Base-by-base conservation (phyloP, 1,140 invertebrate genomes). In the Procambarus virginalis region DNA sequence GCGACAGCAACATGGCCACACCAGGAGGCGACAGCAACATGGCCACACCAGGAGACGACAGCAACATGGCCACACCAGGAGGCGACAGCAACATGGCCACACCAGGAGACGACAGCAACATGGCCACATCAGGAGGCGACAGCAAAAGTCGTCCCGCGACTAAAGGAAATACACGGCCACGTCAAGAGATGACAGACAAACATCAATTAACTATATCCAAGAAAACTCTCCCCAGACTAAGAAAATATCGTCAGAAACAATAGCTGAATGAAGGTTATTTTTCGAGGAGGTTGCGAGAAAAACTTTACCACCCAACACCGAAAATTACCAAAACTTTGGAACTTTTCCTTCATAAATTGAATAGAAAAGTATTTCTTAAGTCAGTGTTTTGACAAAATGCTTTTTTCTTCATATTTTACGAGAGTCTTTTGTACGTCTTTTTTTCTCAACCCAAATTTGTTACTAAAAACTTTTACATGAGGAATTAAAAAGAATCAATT, bases 321-420 rank as follows among this genome's bases (percentile, higher is more conserved):
- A 60, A 82, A 82, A 82, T 82, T 82, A 82, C 9, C 80, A 46
- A 60, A 82, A 82, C 60, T 64, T 82, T 64, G 68, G 34, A 82
- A 82, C 80, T 82, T 82, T 82, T 17, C n/a, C 45, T 20, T 82
- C 80, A 68, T 82, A 68, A 82, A 68, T 68, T 82, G 68, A 82
- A 82, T 68, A 68, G 58, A 82, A 60, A 81, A 82, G 80, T 68
- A 34, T 64, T 82, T 82, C 79, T 58, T 81, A 12, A 60, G 79
- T 45, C 79, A 73, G n/a, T 73, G 68, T 73, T 73, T 73, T 22
- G 68, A 73, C 3, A 73, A 73, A 34, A 73, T 73, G 14, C 68
- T 73, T 34, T 34, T 34, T 34, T 34, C 51, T 34, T 34, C 34
- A 34, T 34, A 34, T 34, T 34, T 34, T 34, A 34, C 34, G 34